Conservation (phyloP, 2,888 invertebrate species). For the Amaurobius ferox region DNA sequence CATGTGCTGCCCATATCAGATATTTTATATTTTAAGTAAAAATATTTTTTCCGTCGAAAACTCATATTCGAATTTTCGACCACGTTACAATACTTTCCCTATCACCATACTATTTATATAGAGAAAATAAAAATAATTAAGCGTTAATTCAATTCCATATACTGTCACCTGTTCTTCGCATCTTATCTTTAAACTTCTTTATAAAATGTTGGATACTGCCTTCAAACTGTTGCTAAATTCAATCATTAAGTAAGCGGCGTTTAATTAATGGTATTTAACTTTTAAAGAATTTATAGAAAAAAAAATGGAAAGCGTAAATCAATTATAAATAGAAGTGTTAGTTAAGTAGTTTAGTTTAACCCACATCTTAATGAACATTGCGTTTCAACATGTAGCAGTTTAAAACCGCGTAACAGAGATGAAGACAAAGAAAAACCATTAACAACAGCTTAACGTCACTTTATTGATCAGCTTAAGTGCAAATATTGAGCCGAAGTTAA, state of each 20-base stretch:
- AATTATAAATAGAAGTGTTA: neutral
- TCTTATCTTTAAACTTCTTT: too few relatives aligned
- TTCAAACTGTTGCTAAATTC: too few relatives aligned
- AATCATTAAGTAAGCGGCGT: neutral
- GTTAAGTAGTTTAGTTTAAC: neutral
- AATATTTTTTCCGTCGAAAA: too few relatives aligned
- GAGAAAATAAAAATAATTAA: too few relatives aligned
- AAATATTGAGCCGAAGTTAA: neutral
- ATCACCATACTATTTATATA: too few relatives aligned
- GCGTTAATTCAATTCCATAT: too few relatives aligned
- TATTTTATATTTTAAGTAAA: too few relatives aligned
- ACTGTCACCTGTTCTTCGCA: too few relatives aligned
- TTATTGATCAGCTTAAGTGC: neutral
- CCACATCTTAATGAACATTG: neutral
- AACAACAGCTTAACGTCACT: neutral
- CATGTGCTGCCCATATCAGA: too few relatives aligned
- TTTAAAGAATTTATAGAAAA: neutral
- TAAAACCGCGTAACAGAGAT: neutral
- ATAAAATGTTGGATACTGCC: too few relatives aligned
- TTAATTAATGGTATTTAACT: neutral
- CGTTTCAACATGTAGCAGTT: neutral
- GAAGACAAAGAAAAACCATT: constrained; percentile 6
- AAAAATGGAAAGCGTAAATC: neutral
- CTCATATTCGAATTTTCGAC: too few relatives aligned
- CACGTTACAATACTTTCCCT: too few relatives aligned